Evolutionary conservation across 2,797 vertebrate species (phyloP).

Genomic region (Vultur gryphus): DNA sequence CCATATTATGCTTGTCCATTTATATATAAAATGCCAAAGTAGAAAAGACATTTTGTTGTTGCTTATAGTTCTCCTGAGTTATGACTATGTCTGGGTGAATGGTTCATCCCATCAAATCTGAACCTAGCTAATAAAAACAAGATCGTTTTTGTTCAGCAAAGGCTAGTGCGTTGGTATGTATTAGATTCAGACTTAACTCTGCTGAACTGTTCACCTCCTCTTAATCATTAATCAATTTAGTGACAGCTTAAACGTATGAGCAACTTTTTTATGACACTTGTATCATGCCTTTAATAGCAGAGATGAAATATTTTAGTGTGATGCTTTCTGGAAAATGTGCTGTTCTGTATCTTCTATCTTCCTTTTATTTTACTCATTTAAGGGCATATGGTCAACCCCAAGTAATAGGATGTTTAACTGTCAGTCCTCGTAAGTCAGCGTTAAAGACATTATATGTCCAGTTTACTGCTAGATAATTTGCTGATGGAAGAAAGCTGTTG

Average conservation of each 20-base stretch:
- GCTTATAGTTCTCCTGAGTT: slow-evolving; percentile 21
- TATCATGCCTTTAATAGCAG: slow-evolving; percentile 57
- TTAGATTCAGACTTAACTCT: slow-evolving; percentile 63
- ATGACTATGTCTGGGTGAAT: slow-evolving; percentile 47
- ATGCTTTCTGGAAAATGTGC: slow-evolving; percentile 3
- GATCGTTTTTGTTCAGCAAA: slow-evolving; percentile 20
- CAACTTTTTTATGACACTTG: slow-evolving; percentile 55
- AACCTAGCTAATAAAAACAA: slow-evolving; percentile 65
- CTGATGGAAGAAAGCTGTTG: not conserved
- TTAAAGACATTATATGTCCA: slow-evolving; percentile 30
- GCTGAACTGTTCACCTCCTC: slow-evolving; percentile 71
- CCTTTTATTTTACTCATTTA: slow-evolving; percentile 17
- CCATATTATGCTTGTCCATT: not conserved
- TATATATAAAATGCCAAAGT: not conserved
- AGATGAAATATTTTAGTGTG: slow-evolving; percentile 36
- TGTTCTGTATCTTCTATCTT: not conserved
- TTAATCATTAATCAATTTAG: slow-evolving; percentile 69
- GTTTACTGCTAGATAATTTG: slow-evolving; percentile 31
- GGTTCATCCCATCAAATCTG: slow-evolving; percentile 61
- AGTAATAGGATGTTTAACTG: slow-evolving; percentile 4
- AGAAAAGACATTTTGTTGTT: not conserved
- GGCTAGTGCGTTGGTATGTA: slow-evolving; percentile 37
- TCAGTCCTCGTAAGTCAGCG: slow-evolving; percentile 55
- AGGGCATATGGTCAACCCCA: not conserved
- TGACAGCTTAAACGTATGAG: slow-evolving; percentile 59